Evolutionary conservation across 2,797 vertebrate genomes (phyloP), one percentile per base, ranked within the genome.

Genomic region (Ficedula albicollis): DNA sequence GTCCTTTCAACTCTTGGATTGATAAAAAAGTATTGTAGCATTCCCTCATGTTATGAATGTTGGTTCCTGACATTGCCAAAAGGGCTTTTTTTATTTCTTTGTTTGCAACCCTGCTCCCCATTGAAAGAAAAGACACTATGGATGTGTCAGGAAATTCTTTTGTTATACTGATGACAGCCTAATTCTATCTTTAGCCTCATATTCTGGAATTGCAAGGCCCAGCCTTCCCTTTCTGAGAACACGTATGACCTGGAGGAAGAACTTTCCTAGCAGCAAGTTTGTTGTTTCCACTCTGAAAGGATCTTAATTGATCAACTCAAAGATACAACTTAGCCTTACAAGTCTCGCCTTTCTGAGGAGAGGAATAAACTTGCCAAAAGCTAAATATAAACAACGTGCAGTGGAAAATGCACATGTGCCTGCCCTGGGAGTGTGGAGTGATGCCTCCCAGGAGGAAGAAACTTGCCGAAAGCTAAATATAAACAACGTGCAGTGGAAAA

Each of bases 121-220:
- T 22, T 88, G 87, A 95, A 78, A 91, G 51, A 86, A 75, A 51
- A 84, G 46, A 91, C 90, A 88, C 72, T 49, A 27, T 13, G 6
- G 66, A 94, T 90, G 85, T 88, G 83, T 90, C 95, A 84, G 91
- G 95, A 88, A 93, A 69, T 94, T 75, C n/a, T 21, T 94, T 69
- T 94, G 66, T 94, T 84, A 3, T 8, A 15, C 51, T 78, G 85
- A 63, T 94, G 87, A 73, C 93, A 90, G 77, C 66, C 85, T 51
- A 19, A 60, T 86, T 89, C 93, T 96, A 62, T 93, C 76, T 95
- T 97, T 91, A 90, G 83, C 76, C 26, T 78, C 19, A 12, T 76
- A 34, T 84, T 91, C 85, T 84, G 90, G 73, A 84, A 84, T n/a
- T 78, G n/a, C 59, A 60, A 78, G 49, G 85, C 63, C 85, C 83